Evolutionary conservation across 2,888 invertebrate genomes (phyloP), one percentile per base, ranked within the genome.

Genomic region (Himalopsyche anomala): DNA sequence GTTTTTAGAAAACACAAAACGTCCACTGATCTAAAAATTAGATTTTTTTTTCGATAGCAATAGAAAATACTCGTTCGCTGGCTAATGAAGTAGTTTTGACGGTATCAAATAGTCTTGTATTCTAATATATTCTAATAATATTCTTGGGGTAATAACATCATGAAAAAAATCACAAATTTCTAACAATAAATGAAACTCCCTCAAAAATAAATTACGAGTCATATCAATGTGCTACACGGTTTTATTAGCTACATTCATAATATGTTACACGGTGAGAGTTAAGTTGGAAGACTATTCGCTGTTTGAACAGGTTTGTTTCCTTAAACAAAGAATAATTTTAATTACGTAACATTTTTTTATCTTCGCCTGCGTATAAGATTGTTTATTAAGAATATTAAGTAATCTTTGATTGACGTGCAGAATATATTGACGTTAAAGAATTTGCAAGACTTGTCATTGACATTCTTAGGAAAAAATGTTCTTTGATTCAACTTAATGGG

Each of bases 391-490:
- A 28, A 28, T 28, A 28, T 28, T 28, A 38, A 36, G 36, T 74
- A 38, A 74, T 74, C 74, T 74, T 36, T 36, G 36, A 12, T 74
- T 74, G 28, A 28, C 38, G 74, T 74, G 74, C 36, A 38, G 36
- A 74, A 36, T 74, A 74, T 38, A 74, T 74, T 28, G 15, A 51
- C 15, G 15, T 5, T 5, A 74, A 74, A 69, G 4, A 69, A 69
- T 69, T 69, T 12, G 28, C 17, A 12, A 15, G 19, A 38, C 38
- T 74, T 36, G 74, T 15, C 74, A 74, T 74, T 74, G 74, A 74
- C 74, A 38, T 74, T 74, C 74, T 74, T 74, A 19, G 62, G 19
- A 62, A 62, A 45, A 8, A 19, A 62, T 62, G 11, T 62, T 62
- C 11, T 62, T 62, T 19, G 28, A 19, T 62, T 62, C 0, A 28